These are phyloP conservation scores for Empidonax traillii DNA, from an alignment of 2,113 vertebrate species.

Conservation along the genomic window DNA sequence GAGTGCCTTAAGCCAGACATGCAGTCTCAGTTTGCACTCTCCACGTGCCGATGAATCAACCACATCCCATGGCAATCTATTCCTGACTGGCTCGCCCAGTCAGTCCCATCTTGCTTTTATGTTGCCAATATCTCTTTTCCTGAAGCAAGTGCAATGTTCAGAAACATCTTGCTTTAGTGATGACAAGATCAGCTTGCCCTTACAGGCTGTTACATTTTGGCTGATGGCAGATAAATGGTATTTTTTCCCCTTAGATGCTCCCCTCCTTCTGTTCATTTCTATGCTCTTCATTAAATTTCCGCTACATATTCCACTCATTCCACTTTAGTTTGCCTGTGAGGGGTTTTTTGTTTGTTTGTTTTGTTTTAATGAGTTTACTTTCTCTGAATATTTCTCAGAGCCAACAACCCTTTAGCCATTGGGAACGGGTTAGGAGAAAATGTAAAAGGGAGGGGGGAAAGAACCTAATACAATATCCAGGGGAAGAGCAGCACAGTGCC, in stretches of 20 bases:
- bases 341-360: background rate
- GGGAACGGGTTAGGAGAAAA: background rate
- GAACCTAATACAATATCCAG: background rate
- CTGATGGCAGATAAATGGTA: background rate
- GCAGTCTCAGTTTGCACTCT: background rate
- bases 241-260: background rate
- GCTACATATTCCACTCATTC: background rate
- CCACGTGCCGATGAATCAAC: background rate
- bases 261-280: background rate
- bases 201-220: background rate
- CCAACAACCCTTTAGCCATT: background rate
- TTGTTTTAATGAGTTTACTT: background rate
- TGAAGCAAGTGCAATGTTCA: background rate
- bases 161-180: background rate
- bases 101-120: background rate
- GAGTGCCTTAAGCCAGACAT: background rate
- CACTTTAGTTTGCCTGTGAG: background rate
- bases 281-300: background rate
- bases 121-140: background rate
- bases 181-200: background rate
- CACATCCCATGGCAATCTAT: background rate
- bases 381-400: background rate
- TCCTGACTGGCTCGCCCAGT: background rate
- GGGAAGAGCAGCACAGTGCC: background rate
- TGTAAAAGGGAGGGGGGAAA: background rate